Percentiles rank a stretch among this genome's conserved stretches.
phyloP scores from a whole-genome alignment of 2,888 invertebrate species.

The Aelia acuminata region DNA sequence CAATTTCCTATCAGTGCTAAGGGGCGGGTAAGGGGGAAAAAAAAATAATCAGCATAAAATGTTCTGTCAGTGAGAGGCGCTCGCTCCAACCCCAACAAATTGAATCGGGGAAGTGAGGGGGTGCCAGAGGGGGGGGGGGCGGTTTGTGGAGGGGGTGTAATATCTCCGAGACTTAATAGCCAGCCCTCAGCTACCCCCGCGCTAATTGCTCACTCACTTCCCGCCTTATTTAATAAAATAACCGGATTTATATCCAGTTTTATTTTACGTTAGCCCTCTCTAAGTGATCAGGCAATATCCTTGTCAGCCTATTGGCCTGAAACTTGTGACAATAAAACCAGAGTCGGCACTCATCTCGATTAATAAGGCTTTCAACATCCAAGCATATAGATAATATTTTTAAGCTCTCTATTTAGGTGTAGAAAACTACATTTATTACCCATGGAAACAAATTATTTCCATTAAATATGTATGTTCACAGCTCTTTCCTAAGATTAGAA shows the following conservation, averaged over 20 bases:
- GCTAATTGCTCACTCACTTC: constrained; percentile 24
- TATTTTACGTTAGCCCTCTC: neutral
- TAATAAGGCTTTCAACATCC: too few relatives aligned
- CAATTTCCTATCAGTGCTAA: constrained; percentile 23
- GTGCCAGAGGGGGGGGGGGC: neutral
- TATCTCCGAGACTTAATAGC: neutral
- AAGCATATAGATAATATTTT: too few relatives aligned
- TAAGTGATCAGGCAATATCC: neutral
- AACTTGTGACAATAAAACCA: neutral
- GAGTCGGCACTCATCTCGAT: too few relatives aligned
- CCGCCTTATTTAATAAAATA: neutral
- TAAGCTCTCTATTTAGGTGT: too few relatives aligned
- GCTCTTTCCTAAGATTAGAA: too few relatives aligned
- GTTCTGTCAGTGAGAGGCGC: constrained; percentile 12
- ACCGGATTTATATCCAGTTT: neutral
- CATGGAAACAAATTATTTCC: too few relatives aligned
- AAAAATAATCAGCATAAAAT: constrained; percentile 48
- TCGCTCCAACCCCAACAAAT: constrained; percentile 32
- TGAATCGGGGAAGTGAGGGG: neutral
- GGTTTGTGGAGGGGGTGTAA: constrained; percentile 2
- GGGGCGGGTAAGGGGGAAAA: neutral
- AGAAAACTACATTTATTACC: too few relatives aligned
- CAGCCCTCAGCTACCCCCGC: neutral
- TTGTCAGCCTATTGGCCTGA: neutral
- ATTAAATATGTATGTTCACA: too few relatives aligned